Conservation (phyloP, 2,888 invertebrate species). For the Melanargia galathea region DNA sequence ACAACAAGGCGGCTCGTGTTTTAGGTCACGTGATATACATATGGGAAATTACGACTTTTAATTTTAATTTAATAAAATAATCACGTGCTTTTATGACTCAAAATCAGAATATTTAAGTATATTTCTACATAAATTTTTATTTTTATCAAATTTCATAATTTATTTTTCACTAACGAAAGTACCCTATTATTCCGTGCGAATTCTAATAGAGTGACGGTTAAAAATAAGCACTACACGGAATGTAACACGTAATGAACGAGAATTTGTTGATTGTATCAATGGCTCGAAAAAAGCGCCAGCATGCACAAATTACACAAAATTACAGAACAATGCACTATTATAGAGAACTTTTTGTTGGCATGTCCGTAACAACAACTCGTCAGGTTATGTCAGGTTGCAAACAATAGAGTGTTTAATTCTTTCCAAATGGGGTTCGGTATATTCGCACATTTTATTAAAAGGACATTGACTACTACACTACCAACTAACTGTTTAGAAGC, state of each 20-base stretch:
- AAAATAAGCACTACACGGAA: slow-evolving; percentile 10
- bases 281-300: slow-evolving; percentile 12
- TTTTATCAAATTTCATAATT: no score
- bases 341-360: slow-evolving; percentile 32
- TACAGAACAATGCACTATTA: slow-evolving; percentile 37
- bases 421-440: slow-evolving; percentile 9
- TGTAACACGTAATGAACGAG: slow-evolving; percentile 24
- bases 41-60: no score
- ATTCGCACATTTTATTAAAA: slow-evolving; percentile 17
- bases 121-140: no score
- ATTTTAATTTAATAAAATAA: no score
- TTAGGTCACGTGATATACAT: no score
- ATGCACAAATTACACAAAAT: slow-evolving; percentile 30
- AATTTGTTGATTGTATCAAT: slow-evolving; percentile 32
- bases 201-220: not conserved
- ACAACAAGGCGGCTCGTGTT: no score
- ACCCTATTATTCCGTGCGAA: not conserved
- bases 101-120: no score
- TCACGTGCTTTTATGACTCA: no score
- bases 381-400: slow-evolving; percentile 31
- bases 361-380: slow-evolving; percentile 30
- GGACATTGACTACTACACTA: not conserved
- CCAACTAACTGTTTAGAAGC: not conserved
- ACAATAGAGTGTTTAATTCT: slow-evolving; percentile 29
- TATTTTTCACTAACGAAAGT: no score